Evolutionary conservation across 2,888 invertebrate species (phyloP), one percentile per base, ranked within the genome.

Genomic region (Platycheirus albimanus): DNA sequence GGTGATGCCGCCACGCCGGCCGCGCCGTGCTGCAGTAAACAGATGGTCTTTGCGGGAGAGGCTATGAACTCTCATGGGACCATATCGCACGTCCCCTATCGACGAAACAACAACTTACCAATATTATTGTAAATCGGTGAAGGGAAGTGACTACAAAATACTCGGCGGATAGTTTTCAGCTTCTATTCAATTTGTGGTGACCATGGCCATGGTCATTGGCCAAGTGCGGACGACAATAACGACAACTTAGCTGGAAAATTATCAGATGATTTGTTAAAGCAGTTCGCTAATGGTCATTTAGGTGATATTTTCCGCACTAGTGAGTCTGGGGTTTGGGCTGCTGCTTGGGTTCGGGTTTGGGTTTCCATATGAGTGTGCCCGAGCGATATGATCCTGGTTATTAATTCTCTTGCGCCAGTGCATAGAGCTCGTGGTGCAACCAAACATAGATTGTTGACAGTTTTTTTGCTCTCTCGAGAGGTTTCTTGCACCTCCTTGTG

Each of bases 241-340:
- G 61, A 61, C 61, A 61, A 45, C 77, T 71, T 81, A 77, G 67
- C 66, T 41, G 56, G 63, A 69, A 78, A 83, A 78, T 83, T 83
- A 83, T 83, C 83, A 83, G 83, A 83, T 83, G 83, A 83, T 83
- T 83, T 83, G 83, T 83, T 78, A 78, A 83, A 83, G 83, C 74
- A 72, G 78, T 45, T 83, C 72, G 63, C 77, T 89, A 89, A 88
- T 88, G 88, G 87, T 87, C 87, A 89, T 89, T 89, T 89, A 75
- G 87, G 87, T 86, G 87, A 87, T 87, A 87, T 87, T 86, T 86
- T 86, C 85, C 85, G 86, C 85, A 83, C 85, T 80, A 84, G 56
- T 85, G n/a, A n/a, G n/a, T n/a, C n/a, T n/a, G n/a, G n/a, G n/a
- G n/a, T n/a, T n/a, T n/a, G n/a, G n/a, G n/a, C n/a, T n/a, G n/a